A percentile compares a stretch with the other conserved stretches of the same genome.
Evolutionary conservation across 2,113 vertebrate genomes (phyloP).

Genomic region (Aegypius monachus): DNA sequence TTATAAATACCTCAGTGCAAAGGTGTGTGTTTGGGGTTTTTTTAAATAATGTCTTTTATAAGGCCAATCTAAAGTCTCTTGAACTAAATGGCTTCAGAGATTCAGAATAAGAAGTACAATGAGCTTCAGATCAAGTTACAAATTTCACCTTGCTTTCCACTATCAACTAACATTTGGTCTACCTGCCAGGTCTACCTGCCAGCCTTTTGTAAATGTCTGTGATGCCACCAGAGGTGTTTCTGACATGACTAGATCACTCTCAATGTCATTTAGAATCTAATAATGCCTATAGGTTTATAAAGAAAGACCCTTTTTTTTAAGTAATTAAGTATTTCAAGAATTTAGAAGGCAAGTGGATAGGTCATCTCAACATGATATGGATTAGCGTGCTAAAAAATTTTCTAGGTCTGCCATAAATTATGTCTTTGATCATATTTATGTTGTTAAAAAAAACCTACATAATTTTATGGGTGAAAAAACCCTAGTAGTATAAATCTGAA

Average conservation of each 20-base stretch:
- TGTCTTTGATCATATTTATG: neutral
- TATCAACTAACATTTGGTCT: neutral
- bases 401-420: neutral
- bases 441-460: neutral
- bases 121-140: neutral
- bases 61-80: neutral
- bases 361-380: neutral
- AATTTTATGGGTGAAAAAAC: neutral
- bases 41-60: neutral
- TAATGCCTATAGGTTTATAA: neutral
- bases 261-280: neutral
- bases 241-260: neutral
- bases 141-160: neutral
- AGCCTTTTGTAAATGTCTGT: neutral
- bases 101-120: neutral
- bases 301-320: neutral
- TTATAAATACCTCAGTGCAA: neutral
- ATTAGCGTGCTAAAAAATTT: neutral
- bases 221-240: neutral
- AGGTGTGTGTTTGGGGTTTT: fast-evolving
- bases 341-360: neutral
- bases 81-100: neutral
- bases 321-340: neutral
- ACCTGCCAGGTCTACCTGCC: neutral
- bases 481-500: neutral